Conservation (phyloP, 1,140 invertebrate species). For the Drosophila tropicalis region DNA sequence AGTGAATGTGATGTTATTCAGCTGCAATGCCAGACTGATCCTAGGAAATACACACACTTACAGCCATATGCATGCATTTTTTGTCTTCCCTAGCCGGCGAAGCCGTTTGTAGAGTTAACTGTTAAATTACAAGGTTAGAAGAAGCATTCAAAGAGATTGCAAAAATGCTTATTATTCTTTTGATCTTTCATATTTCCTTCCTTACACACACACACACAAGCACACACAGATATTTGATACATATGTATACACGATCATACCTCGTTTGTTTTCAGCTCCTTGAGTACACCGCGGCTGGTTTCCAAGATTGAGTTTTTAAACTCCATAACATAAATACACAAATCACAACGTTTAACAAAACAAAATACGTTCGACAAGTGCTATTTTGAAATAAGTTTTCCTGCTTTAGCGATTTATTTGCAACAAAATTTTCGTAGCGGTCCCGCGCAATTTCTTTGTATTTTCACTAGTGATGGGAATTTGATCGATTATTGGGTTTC, state of each 20-base stretch:
- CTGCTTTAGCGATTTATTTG: not conserved
- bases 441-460: slow-evolving; percentile 5
- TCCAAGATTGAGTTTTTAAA: slow-evolving; percentile 1
- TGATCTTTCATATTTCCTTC: no score
- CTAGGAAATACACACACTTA: no score
- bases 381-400: not conserved
- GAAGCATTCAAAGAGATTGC: not conserved
- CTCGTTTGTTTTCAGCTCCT: slow-evolving; percentile 66
- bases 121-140: not conserved
- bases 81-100: not conserved
- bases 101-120: not conserved
- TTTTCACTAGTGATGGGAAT: no score
- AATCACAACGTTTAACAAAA: not conserved
- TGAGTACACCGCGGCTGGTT: slow-evolving; percentile 53
- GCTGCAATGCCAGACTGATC: not conserved
- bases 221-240: not conserved
- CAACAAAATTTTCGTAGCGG: not conserved
- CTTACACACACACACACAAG: slow-evolving; percentile 9
- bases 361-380: not conserved
- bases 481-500: no score
- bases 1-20: slow-evolving; percentile 7
- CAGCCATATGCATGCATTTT: not conserved
- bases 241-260: slow-evolving; percentile 40
- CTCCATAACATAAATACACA: slow-evolving; percentile 50
- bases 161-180: no score